Evolutionary conservation across 2,797 vertebrate species (phyloP).

Genomic region (Cossypha niveicapilla): DNA sequence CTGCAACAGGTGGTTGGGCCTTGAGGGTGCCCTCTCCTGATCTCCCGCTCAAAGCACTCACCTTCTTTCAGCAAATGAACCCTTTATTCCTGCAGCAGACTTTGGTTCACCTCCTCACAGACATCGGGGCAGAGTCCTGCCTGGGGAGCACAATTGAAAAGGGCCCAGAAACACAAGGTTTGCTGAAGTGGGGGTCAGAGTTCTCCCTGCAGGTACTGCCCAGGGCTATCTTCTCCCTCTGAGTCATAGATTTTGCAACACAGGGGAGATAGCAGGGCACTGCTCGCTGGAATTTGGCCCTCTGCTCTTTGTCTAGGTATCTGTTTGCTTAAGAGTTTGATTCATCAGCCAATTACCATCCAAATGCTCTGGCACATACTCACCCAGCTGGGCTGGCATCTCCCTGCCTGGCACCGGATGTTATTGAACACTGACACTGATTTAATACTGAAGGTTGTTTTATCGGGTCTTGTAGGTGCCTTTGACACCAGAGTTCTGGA

Average conservation of each 20-base stretch:
- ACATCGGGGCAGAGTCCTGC: not conserved
- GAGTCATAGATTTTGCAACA: slow-evolving; percentile 1
- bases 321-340: slow-evolving; percentile 4
- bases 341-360: not conserved
- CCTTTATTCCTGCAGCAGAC: not conserved
- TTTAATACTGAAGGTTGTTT: not conserved
- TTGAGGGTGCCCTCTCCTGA: not conserved
- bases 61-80: not conserved
- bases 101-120: not conserved
- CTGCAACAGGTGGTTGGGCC: not conserved
- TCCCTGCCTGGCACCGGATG: not conserved
- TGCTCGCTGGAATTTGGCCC: slow-evolving; percentile 23
- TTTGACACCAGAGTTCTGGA: not conserved
- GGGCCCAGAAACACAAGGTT: not conserved
- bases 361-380: not conserved
- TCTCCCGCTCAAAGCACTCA: not conserved
- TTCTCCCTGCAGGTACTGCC: not conserved
- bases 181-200: not conserved
- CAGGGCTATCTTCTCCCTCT: not conserved
- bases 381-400: not conserved
- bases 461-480: not conserved
- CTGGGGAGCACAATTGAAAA: not conserved
- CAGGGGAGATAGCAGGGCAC: not conserved
- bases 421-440: not conserved
- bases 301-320: slow-evolving; percentile 1